These are phyloP conservation scores for Lycaena phlaeas DNA, from an alignment of 2,888 invertebrate species.

Conservation along the genomic window DNA sequence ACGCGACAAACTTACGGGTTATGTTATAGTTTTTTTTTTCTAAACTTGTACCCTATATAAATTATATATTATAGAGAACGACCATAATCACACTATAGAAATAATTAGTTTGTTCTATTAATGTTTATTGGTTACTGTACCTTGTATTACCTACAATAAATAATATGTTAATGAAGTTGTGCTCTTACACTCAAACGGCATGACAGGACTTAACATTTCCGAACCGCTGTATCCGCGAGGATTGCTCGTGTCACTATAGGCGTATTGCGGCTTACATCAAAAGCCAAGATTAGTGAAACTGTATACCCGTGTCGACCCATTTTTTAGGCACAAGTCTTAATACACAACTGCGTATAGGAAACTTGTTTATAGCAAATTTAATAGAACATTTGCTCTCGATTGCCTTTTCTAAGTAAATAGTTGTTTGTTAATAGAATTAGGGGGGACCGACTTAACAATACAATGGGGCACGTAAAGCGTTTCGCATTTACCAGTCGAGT, in stretches of 20 bases:
- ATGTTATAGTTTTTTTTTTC: too few species aligned
- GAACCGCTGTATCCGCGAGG: constrained; percentile 37
- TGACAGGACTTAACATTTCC: constrained; percentile 54
- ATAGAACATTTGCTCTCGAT: constrained; percentile 28
- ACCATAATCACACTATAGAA: too few species aligned
- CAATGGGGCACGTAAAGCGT: constrained; percentile 55
- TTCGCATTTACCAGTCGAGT: constrained; percentile 50
- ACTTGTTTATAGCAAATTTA: constrained; percentile 1
- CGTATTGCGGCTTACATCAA: constrained; percentile 59
- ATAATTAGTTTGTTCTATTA: too few species aligned
- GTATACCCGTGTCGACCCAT: constrained; percentile 17
- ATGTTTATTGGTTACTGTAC: too few species aligned
- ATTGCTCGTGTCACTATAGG: constrained; percentile 61
- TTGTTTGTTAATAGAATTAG: constrained; percentile 47
- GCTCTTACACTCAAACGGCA: constrained; percentile 37
- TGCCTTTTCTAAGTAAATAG: constrained; percentile 38
- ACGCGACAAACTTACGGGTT: too few species aligned
- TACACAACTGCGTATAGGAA: constrained; percentile 1
- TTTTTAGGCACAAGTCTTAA: constrained; percentile 21
- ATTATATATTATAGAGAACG: too few species aligned
- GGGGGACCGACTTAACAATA: constrained; percentile 37
- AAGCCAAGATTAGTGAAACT: constrained; percentile 64
- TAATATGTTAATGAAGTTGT: constrained; percentile 6
- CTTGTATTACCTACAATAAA: too few species aligned
- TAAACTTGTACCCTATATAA: too few species aligned